Evolutionary conservation across 2,797 vertebrate species (phyloP).

Genomic region (Schizothorax lantsangensis): DNA sequence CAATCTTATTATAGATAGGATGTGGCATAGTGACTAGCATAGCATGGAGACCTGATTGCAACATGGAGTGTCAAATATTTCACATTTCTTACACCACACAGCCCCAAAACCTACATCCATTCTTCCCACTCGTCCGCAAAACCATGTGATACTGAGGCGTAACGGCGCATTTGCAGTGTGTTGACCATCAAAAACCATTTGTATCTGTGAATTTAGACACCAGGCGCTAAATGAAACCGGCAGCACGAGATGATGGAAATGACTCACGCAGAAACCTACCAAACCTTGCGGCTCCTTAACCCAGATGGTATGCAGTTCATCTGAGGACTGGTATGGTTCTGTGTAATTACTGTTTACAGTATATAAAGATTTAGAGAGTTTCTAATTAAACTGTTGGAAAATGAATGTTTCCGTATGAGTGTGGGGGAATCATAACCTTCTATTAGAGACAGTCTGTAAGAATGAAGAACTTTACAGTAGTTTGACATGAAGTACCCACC

Average conservation of each 20-base stretch:
- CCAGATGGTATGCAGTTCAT: conserved; percentile 45
- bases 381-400: conserved; percentile 46
- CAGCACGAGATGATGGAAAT: conserved; percentile 30
- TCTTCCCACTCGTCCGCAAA: conserved; percentile 4
- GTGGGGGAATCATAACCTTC: conserved; percentile 1
- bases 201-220: conserved; percentile 51
- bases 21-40: not conserved
- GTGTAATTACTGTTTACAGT: conserved; percentile 57
- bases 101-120: conserved; percentile 33
- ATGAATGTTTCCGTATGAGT: conserved; percentile 22
- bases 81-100: conserved; percentile 50
- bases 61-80: conserved; percentile 43
- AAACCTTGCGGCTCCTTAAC: conserved; percentile 38
- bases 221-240: conserved; percentile 34
- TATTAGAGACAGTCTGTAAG: not conserved
- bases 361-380: conserved; percentile 43
- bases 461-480: not conserved
- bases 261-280: not conserved
- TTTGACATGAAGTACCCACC: conserved; percentile 73
- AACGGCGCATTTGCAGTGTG: not conserved
- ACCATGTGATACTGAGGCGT: conserved; percentile 13
- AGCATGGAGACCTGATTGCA: conserved; percentile 23
- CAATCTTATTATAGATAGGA: not conserved
- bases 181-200: conserved; percentile 48
- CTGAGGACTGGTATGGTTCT: conserved; percentile 32